These are phyloP conservation scores for Rhinella marina DNA, from an alignment of 2,797 vertebrate species.

Conservation along the genomic window DNA sequence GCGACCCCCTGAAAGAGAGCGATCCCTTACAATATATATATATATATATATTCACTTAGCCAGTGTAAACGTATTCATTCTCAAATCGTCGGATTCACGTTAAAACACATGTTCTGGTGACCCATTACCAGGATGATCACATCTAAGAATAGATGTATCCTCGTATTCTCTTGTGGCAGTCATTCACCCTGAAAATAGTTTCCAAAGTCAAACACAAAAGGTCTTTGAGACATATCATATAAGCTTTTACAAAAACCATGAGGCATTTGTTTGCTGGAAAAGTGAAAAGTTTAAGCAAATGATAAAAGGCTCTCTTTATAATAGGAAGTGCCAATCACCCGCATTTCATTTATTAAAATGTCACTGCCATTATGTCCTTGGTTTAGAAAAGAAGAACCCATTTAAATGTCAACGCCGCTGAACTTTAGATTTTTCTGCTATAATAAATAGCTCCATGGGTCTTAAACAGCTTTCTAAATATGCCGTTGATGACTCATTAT, in stretches of 20 bases:
- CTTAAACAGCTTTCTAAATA: slow-evolving; percentile 57
- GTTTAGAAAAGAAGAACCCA: slow-evolving; percentile 42
- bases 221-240: not conserved
- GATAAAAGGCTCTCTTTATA: slow-evolving; percentile 17
- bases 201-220: not conserved
- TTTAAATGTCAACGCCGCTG: slow-evolving; percentile 52
- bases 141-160: not conserved
- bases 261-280: not conserved
- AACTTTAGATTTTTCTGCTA: slow-evolving; percentile 54
- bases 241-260: not conserved
- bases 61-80: no score
- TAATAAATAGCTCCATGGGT: slow-evolving; percentile 56
- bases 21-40: no score
- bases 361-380: slow-evolving; percentile 48
- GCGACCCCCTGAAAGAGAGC: no score
- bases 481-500: slow-evolving; percentile 56
- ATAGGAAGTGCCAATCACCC: slow-evolving; percentile 35
- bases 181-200: not conserved
- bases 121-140: no score
- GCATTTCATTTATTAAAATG: slow-evolving; percentile 53
- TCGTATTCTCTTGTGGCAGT: not conserved
- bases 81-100: no score
- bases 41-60: no score
- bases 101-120: not conserved
- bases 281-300: slow-evolving; percentile 9